Evolutionary conservation across 2,113 vertebrate species (phyloP).

Genomic region (Gadus macrocephalus): DNA sequence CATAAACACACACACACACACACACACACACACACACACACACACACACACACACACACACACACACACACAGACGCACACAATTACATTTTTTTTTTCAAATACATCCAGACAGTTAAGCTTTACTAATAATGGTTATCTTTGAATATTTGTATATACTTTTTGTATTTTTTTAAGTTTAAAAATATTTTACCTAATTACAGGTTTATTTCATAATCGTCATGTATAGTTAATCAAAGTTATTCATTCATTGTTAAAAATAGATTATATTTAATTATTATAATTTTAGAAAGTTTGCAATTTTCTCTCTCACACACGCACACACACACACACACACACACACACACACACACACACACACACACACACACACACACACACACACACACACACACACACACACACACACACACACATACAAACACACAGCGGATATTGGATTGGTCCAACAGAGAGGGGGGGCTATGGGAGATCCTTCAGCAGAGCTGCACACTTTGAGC

Average conservation of each 20-base stretch:
- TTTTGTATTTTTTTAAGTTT: not conserved
- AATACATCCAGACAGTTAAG: not conserved
- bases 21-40: no score
- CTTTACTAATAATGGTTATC: conserved; percentile 5
- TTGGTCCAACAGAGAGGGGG: conserved; percentile 16
- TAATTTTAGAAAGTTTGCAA: no score
- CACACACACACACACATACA: not conserved
- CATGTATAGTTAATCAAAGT: not conserved
- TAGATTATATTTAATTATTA: not conserved
- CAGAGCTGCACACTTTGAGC: conserved; percentile 38
- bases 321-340: no score
- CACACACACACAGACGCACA: no score
- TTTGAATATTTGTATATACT: not conserved
- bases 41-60: no score
- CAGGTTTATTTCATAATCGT: no score
- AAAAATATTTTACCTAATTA: not conserved
- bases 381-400: not conserved
- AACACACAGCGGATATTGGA: conserved; percentile 12
- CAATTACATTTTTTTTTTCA: no score
- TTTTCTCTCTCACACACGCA: not conserved
- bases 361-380: no score
- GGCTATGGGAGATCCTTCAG: conserved; percentile 19
- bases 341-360: no score
- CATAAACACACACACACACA: no score
- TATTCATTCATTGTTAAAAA: not conserved